These are phyloP conservation scores for Polypterus senegalus DNA, from an alignment of 2,113 vertebrate genomes.

Conservation along the genomic window DNA sequence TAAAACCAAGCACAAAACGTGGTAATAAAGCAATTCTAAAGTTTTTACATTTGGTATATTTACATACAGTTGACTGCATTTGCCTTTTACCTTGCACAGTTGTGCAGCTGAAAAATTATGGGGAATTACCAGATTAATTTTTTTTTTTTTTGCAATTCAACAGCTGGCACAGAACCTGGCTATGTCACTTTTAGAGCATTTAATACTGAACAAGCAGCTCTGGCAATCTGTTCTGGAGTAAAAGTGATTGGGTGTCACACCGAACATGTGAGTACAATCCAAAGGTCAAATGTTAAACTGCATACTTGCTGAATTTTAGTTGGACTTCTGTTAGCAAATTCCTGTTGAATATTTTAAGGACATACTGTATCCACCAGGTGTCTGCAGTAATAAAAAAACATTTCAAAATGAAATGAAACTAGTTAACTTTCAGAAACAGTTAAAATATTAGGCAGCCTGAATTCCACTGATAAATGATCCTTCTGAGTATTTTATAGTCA, in stretches of 20 bases:
- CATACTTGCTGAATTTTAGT: too few relatives aligned
- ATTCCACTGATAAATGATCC: too few relatives aligned
- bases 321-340: too few relatives aligned
- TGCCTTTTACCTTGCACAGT: background rate
- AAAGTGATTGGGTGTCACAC: constrained; percentile 28
- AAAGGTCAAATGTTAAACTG: too few relatives aligned
- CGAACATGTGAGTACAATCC: constrained; percentile 27
- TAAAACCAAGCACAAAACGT: too few relatives aligned
- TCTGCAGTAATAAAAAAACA: too few relatives aligned
- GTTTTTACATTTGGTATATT: background rate
- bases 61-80: background rate
- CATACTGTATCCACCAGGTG: too few relatives aligned
- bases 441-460: too few relatives aligned
- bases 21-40: background rate
- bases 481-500: too few relatives aligned
- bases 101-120: background rate
- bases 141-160: background rate
- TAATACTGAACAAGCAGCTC: constrained; percentile 28
- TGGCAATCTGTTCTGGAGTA: constrained; percentile 32
- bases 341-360: too few relatives aligned
- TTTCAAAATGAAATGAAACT: too few relatives aligned
- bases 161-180: constrained; percentile 23
- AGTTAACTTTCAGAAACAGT: too few relatives aligned
- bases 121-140: background rate
- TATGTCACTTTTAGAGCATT: constrained; percentile 31